Conservation (phyloP, 2,888 invertebrate species). For the Phyto melanocephala region DNA sequence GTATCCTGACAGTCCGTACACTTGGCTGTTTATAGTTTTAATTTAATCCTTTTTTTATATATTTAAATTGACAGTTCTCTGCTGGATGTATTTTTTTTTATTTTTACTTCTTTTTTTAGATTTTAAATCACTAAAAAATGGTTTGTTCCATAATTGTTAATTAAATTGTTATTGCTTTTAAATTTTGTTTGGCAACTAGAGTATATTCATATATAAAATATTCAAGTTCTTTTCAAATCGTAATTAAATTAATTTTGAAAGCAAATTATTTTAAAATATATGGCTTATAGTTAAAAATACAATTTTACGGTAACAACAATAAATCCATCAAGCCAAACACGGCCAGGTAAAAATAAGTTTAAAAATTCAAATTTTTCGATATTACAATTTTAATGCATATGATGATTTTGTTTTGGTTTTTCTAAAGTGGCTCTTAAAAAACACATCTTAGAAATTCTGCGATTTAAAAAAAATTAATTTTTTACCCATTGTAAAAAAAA, state of each 20-base stretch:
- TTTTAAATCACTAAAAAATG: neutral
- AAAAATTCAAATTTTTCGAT: no score
- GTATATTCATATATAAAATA: neutral
- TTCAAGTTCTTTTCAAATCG: slow-evolving; percentile 4
- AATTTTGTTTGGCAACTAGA: slow-evolving; percentile 14
- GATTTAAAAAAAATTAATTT: no score
- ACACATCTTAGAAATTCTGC: no score
- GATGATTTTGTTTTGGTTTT: no score
- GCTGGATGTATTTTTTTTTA: slow-evolving; percentile 1
- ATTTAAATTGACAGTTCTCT: slow-evolving; percentile 4
- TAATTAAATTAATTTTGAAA: neutral
- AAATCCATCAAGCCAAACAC: no score
- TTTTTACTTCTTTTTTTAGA: neutral
- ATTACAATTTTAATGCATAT: no score
- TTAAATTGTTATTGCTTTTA: slow-evolving; percentile 7
- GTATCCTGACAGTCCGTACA: slow-evolving; percentile 1
- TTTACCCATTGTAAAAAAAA: no score
- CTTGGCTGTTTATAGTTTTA: slow-evolving; percentile 36
- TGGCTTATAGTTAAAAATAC: no score
- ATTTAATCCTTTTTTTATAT: slow-evolving; percentile 15
- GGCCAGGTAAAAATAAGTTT: no score
- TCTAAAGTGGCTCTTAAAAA: no score
- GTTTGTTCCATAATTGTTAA: slow-evolving; percentile 41
- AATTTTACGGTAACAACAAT: no score
- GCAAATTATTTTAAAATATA: neutral